A percentile compares a stretch with the other conserved stretches of the same genome.
Evolutionary conservation across 30 jellyfish, hydroid and myxozoan genomes (phyloP).

Genomic region (Cassiopea andromeda): DNA sequence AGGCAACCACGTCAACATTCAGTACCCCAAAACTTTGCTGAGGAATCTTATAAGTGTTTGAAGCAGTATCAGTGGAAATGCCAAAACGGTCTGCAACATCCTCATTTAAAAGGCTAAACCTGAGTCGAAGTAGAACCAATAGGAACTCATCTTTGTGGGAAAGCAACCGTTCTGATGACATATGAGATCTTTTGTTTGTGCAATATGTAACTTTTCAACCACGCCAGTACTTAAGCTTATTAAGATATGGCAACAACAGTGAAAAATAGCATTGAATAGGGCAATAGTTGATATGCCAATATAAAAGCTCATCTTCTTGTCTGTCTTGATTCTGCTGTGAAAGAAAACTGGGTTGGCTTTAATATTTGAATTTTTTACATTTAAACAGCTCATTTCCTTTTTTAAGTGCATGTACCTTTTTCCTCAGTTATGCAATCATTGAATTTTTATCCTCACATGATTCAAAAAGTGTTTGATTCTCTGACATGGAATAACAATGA

Average conservation of each 20-base stretch:
- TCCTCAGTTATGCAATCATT: background rate
- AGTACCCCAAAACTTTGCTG: slow-evolving; percentile 7
- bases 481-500: background rate
- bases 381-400: background rate
- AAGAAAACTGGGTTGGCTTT: background rate
- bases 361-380: too few species aligned
- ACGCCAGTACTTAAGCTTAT: slow-evolving; percentile 45
- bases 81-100: slow-evolving; percentile 48
- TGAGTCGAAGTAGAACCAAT: slow-evolving; percentile 23
- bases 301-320: slow-evolving; percentile 10
- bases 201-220: background rate
- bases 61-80: slow-evolving; percentile 9
- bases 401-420: background rate
- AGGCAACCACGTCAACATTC: slow-evolving; percentile 29
- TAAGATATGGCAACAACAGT: slow-evolving; percentile 11
- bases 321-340: background rate
- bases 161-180: background rate
- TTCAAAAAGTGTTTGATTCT: background rate
- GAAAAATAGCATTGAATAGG: slow-evolving; percentile 39
- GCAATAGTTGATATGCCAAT: slow-evolving; percentile 6
- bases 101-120: slow-evolving; percentile 53
- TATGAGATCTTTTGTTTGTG: background rate
- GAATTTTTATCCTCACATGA: background rate
- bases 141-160: slow-evolving; percentile 32
- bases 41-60: slow-evolving; percentile 24